phyloP scores from a whole-genome alignment of 2,888 invertebrate genomes.

The Limenitis camilla region DNA sequence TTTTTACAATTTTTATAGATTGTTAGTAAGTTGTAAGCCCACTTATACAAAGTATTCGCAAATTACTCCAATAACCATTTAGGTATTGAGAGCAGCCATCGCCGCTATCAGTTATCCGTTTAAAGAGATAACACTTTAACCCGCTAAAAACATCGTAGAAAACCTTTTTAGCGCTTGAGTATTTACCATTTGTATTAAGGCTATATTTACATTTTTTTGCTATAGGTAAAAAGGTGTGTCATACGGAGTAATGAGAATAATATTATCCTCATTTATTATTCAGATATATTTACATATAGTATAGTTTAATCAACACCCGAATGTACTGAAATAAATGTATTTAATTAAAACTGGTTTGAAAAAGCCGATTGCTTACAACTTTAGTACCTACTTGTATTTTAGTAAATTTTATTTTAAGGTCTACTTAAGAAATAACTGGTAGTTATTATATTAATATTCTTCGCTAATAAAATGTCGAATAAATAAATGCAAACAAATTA shows the following conservation, averaged over 20 bases:
- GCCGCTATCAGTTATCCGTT: conserved; percentile 29
- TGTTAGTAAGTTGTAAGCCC: conserved; percentile 9
- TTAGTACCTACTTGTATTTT: neutral
- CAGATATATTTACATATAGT: neutral
- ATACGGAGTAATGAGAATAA: no score
- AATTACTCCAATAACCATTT: conserved; percentile 24
- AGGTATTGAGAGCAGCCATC: conserved; percentile 25
- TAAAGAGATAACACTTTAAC: conserved; percentile 19
- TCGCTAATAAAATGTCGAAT: no score
- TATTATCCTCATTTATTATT: neutral
- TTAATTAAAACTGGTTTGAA: conserved; percentile 1
- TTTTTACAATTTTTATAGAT: neutral
- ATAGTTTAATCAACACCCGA: neutral
- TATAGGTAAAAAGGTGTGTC: no score
- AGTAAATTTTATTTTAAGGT: neutral
- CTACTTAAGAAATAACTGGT: neutral
- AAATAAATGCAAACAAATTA: no score
- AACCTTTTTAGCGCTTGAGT: conserved; percentile 1
- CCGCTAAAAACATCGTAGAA: conserved; percentile 1
- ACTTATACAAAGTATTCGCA: conserved; percentile 16
- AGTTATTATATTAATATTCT: no score
- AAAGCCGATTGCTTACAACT: neutral
- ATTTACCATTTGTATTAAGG: neutral
- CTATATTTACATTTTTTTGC: neutral
- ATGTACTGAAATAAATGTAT: neutral